These are phyloP conservation scores for Setophaga coronata DNA, from an alignment of 2,113 vertebrate species.

Conservation along the genomic window DNA sequence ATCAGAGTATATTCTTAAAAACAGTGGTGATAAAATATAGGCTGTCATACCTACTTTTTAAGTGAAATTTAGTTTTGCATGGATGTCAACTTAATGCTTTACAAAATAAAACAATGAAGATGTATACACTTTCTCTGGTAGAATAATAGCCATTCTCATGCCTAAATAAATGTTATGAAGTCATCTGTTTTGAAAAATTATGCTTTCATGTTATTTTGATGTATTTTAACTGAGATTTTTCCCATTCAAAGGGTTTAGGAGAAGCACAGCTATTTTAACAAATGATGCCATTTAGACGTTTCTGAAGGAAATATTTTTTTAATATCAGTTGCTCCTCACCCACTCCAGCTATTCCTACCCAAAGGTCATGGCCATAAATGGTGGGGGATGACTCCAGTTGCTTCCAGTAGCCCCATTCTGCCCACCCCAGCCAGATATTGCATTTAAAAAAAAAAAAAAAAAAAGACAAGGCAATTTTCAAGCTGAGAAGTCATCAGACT, in stretches of 20 bases:
- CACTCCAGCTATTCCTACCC: not conserved
- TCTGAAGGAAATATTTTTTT: not conserved
- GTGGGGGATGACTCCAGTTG: accelerated
- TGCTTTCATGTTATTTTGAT: not conserved
- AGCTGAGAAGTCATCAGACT: not conserved
- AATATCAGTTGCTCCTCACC: not conserved
- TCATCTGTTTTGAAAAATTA: not conserved
- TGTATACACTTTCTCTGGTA: not conserved
- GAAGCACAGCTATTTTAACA: slow-evolving; percentile 11
- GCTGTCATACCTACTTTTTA: not conserved
- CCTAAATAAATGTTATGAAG: not conserved
- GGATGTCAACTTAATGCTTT: not conserved
- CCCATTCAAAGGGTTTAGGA: not conserved
- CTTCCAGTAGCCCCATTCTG: not conserved
- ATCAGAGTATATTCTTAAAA: not conserved
- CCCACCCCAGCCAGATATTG: accelerated
- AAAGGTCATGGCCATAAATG: not conserved
- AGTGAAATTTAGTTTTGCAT: not conserved
- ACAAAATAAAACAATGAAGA: not conserved
- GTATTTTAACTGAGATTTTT: not conserved
- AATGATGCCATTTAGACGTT: not conserved
- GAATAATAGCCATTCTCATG: not conserved
- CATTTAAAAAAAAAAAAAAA: not conserved
- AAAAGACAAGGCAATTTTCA: not conserved
- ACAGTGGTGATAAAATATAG: not conserved